Evolutionary conservation across 2,797 vertebrate genomes (phyloP).

Genomic region (Philypnodon macrostomus): DNA sequence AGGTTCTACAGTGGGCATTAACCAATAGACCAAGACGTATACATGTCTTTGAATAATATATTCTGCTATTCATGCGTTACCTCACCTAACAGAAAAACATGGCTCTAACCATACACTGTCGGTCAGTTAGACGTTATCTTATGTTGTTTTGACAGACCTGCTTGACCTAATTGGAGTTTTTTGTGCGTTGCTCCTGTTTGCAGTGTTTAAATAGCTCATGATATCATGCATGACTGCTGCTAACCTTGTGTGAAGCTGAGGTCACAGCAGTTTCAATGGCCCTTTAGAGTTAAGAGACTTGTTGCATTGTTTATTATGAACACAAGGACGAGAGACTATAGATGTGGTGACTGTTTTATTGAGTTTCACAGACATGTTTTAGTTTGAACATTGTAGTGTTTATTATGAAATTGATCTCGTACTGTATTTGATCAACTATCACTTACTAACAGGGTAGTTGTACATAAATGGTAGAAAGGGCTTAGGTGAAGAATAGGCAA

Average conservation of each 20-base stretch:
- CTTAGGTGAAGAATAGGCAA: too few relatives aligned
- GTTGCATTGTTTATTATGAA: background rate
- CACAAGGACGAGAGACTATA: too few relatives aligned
- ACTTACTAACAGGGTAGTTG: too few relatives aligned
- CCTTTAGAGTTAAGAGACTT: background rate
- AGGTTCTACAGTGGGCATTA: too few relatives aligned
- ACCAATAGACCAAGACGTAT: too few relatives aligned
- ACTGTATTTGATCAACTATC: too few relatives aligned
- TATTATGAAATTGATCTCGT: too few relatives aligned
- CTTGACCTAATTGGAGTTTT: constrained; percentile 23
- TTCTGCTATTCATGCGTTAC: too few relatives aligned
- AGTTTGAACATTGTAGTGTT: too few relatives aligned
- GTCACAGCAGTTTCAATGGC: background rate
- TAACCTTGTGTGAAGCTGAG: constrained; percentile 8
- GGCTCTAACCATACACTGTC: constrained; percentile 7
- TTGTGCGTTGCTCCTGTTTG: constrained; percentile 23
- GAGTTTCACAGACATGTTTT: too few relatives aligned
- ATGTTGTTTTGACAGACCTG: constrained; percentile 37
- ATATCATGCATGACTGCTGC: constrained; percentile 25
- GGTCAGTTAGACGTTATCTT: constrained; percentile 42
- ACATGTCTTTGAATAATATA: too few relatives aligned
- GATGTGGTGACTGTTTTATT: background rate
- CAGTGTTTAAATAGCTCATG: constrained; percentile 29
- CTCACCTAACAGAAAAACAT: constrained; percentile 6
- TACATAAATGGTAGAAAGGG: too few relatives aligned